A percentile compares a stretch with the other conserved stretches of the same genome.
phyloP scores from a whole-genome alignment of 2,797 vertebrate genomes.

The Chelon auratus region DNA sequence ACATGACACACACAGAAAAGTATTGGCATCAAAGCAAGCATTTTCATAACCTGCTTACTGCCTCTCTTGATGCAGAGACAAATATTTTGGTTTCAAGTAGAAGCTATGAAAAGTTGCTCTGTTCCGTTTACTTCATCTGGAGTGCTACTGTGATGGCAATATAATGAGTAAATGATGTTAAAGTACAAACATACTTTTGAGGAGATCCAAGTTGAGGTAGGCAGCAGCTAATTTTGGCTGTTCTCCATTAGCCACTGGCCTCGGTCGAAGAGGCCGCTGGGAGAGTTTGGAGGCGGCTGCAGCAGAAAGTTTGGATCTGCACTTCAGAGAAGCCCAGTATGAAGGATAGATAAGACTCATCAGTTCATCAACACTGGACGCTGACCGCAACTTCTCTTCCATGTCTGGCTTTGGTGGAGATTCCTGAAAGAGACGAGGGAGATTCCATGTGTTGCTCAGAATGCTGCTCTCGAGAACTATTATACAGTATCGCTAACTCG shows the following conservation, averaged over 20 bases:
- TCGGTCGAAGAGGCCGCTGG: constrained; percentile 26
- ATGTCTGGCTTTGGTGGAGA: constrained; percentile 86
- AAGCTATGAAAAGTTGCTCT: too few relatives aligned
- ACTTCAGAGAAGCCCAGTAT: constrained; percentile 94
- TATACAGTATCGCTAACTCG: not conserved
- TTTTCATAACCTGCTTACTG: too few relatives aligned
- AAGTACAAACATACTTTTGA: constrained; percentile 90
- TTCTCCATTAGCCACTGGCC: constrained; percentile 43
- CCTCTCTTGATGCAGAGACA: too few relatives aligned
- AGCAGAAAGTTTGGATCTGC: constrained; percentile 88
- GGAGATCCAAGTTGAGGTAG: constrained; percentile 92
- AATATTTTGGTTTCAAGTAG: too few relatives aligned
- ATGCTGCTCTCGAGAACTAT: not conserved
- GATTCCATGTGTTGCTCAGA: not conserved
- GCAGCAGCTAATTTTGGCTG: constrained; percentile 91
- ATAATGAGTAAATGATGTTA: not conserved
- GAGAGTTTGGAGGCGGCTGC: constrained; percentile 66
- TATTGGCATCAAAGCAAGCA: too few relatives aligned
- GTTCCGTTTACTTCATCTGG: too few relatives aligned
- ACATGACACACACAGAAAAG: too few relatives aligned
- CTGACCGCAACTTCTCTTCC: constrained; percentile 92
- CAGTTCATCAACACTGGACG: constrained; percentile 95
- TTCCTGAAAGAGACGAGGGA: constrained; percentile 83
- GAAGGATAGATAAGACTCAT: constrained; percentile 95
- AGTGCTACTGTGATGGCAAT: too few relatives aligned